Percentiles rank a stretch among this genome's conserved stretches.
Conservation (phyloP, 1,140 invertebrate species). For the Zaprionus africanus region DNA sequence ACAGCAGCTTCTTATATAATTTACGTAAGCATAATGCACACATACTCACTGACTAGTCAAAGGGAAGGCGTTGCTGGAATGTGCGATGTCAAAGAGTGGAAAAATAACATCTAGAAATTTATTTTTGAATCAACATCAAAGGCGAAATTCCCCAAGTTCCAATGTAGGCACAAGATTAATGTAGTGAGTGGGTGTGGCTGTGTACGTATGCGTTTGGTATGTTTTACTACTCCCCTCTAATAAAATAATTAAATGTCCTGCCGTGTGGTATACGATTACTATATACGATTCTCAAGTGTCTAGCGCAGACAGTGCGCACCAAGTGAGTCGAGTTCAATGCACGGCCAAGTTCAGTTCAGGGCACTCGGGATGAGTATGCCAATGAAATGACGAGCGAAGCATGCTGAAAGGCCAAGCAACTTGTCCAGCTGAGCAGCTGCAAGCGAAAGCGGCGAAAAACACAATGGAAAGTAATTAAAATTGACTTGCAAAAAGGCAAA, state of each 20-base stretch:
- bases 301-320: background rate
- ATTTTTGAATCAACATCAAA: conserved; percentile 37
- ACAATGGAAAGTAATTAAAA: conserved; percentile 25
- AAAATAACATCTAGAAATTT: conserved; percentile 4
- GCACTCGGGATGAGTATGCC: conserved; percentile 28
- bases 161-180: background rate
- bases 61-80: background rate
- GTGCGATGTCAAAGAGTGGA: background rate
- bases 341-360: conserved; percentile 19
- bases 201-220: background rate
- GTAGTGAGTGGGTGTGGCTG: background rate
- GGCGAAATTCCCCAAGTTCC: conserved; percentile 17
- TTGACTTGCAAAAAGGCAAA: conserved; percentile 21
- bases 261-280: background rate
- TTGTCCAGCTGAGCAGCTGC: conserved; percentile 14
- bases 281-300: background rate
- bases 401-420: conserved; percentile 16
- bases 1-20: conserved; percentile 41
- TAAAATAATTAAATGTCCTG: conserved; percentile 21
- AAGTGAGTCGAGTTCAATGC: conserved; percentile 21
- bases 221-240: background rate
- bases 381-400: conserved; percentile 11
- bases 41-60: background rate
- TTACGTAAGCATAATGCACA: conserved; percentile 4
- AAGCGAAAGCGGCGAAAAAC: conserved; percentile 17